Percentiles rank a stretch among this genome's conserved stretches.
phyloP scores from a whole-genome alignment of 2,888 invertebrate genomes.

The Ornithoptera priamus region DNA sequence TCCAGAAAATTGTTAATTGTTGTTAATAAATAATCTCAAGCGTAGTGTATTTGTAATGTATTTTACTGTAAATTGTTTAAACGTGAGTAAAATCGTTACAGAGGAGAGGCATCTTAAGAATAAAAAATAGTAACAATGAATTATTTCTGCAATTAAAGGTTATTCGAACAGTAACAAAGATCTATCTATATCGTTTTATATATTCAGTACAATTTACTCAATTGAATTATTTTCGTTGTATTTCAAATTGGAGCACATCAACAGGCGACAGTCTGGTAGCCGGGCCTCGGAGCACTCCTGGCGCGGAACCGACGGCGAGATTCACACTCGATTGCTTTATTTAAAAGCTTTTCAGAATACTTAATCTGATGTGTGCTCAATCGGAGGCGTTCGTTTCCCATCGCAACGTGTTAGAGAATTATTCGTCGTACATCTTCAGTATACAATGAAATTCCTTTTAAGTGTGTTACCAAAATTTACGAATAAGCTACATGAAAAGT shows the following conservation, averaged over 20 bases:
- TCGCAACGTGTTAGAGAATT: constrained; percentile 2
- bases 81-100: too few relatives aligned
- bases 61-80: too few relatives aligned
- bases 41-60: too few relatives aligned
- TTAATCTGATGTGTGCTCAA: constrained; percentile 13
- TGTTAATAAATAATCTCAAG: too few relatives aligned
- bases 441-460: neutral
- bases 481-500: neutral
- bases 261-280: constrained; percentile 12
- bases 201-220: neutral
- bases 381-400: constrained; percentile 2
- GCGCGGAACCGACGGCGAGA: neutral
- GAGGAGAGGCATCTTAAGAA: too few relatives aligned
- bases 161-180: too few relatives aligned
- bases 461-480: neutral
- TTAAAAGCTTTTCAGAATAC: constrained; percentile 21
- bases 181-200: neutral
- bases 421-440: neutral
- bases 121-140: too few relatives aligned
- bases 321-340: constrained; percentile 21
- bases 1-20: too few relatives aligned
- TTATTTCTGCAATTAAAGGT: too few relatives aligned
- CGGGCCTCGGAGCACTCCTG: neutral
- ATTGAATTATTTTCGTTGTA: neutral
- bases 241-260: constrained; percentile 4